A percentile compares a stretch with the other conserved stretches of the same genome.
phyloP scores from a whole-genome alignment of 2,797 vertebrate genomes.

The Bucorvus abyssinicus region DNA sequence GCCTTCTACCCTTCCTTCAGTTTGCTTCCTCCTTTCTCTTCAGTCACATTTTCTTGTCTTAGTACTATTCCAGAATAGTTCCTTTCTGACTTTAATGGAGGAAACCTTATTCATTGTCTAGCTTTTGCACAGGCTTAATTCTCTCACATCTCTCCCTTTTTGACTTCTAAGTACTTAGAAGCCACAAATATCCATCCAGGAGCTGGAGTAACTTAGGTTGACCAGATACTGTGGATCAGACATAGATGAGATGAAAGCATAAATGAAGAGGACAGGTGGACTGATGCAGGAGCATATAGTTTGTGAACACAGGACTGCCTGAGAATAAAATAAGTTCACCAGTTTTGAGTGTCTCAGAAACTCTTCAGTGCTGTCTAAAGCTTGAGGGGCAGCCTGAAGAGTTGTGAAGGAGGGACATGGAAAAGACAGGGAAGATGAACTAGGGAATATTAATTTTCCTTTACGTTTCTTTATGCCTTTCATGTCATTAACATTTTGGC shows the following conservation, averaged over 20 bases:
- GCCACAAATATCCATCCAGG: not conserved
- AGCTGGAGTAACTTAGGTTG: not conserved
- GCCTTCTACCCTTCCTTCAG: not conserved
- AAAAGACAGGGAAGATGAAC: not conserved
- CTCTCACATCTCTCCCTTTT: not conserved
- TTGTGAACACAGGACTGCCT: not conserved
- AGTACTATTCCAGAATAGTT: not conserved
- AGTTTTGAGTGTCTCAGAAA: not conserved
- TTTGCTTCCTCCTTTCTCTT: not conserved
- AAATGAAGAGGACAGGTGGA: not conserved
- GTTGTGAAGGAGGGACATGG: rapidly evolving
- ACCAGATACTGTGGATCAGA: not conserved
- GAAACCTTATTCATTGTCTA: not conserved
- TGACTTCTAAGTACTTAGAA: not conserved
- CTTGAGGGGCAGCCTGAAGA: not conserved
- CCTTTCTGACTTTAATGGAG: not conserved
- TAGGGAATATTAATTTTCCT: not conserved
- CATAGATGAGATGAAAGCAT: not conserved
- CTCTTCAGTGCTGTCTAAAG: not conserved
- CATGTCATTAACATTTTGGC: not conserved
- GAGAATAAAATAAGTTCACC: not conserved
- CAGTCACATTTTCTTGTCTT: not conserved
- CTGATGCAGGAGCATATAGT: not conserved
- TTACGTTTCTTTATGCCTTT: not conserved
- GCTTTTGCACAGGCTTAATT: not conserved